These are phyloP conservation scores for Panthera leo DNA, from an alignment of 2,113 vertebrate genomes.

Conservation along the genomic window DNA sequence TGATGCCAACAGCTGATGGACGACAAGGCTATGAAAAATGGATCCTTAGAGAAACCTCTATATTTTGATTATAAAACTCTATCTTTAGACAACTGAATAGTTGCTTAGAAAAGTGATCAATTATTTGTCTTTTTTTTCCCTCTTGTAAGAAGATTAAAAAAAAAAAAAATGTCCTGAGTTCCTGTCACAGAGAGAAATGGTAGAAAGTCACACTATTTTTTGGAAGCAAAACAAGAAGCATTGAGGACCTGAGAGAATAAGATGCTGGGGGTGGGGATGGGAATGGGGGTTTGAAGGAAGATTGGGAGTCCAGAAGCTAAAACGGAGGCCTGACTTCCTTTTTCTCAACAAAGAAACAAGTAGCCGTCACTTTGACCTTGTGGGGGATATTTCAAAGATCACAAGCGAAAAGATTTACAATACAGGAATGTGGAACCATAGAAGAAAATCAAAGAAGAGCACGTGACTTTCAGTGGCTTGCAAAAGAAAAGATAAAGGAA, in stretches of 20 bases:
- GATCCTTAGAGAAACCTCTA: background rate
- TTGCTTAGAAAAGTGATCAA: background rate
- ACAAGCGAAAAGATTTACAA: conserved; percentile 25
- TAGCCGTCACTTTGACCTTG: conserved; percentile 25
- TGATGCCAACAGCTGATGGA: background rate
- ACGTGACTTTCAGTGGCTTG: background rate
- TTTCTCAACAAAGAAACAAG: background rate
- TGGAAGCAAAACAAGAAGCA: background rate
- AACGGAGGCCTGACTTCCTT: background rate
- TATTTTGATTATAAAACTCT: background rate
- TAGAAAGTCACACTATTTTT: background rate
- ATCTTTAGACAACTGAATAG: background rate
- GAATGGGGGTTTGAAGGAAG: background rate
- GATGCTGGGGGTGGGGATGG: no score
- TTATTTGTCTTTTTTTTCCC: background rate
- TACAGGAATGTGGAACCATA: background rate
- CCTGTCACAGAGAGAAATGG: background rate
- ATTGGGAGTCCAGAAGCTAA: background rate
- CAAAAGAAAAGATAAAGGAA: conserved; percentile 62
- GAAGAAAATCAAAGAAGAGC: conserved; percentile 53
- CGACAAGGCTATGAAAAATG: background rate
- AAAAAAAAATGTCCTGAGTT: background rate
- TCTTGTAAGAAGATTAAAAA: background rate
- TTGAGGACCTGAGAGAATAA: background rate
- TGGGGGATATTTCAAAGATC: conserved; percentile 51